Conservation (phyloP, 92 coral and sea anemone species). For the Umimayanthus kanabou region DNA sequence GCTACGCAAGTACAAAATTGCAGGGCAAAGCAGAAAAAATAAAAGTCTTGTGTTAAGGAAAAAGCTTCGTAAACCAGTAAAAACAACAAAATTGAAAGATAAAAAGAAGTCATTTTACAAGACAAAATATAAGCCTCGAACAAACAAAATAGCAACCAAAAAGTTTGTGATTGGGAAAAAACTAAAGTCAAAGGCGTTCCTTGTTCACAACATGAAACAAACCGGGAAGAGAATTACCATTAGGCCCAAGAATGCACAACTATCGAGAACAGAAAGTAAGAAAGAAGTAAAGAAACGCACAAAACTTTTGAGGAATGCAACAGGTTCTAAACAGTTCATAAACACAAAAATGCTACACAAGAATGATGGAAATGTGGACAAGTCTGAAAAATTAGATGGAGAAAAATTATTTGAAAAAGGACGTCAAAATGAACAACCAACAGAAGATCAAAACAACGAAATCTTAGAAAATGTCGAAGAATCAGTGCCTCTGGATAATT, state of each 20-base stretch:
- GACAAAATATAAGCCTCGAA: neutral
- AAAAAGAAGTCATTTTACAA: neutral
- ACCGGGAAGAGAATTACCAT: neutral
- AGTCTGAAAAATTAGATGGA: neutral
- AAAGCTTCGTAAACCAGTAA: neutral
- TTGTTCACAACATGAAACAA: neutral
- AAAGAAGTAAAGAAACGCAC: neutral
- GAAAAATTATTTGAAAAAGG: neutral
- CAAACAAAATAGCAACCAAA: neutral
- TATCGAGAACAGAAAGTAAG: neutral
- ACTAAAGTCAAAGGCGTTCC: neutral
- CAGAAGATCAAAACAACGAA: neutral
- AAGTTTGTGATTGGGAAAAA: slow-evolving; percentile 29
- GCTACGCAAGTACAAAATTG: neutral
- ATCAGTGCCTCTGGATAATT: neutral
- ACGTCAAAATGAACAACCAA: neutral
- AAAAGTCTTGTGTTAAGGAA: neutral
- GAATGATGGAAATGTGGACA: too few relatives aligned
- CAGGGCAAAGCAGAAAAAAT: neutral
- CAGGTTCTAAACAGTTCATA: neutral
- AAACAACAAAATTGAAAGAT: neutral
- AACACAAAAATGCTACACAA: neutral
- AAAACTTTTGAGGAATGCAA: neutral
- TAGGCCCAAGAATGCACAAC: neutral
- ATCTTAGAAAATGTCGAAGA: neutral